These are phyloP conservation scores for Caenorhabditis briggsae DNA, from an alignment of 1,140 invertebrate genomes.

Conservation along the genomic window DNA sequence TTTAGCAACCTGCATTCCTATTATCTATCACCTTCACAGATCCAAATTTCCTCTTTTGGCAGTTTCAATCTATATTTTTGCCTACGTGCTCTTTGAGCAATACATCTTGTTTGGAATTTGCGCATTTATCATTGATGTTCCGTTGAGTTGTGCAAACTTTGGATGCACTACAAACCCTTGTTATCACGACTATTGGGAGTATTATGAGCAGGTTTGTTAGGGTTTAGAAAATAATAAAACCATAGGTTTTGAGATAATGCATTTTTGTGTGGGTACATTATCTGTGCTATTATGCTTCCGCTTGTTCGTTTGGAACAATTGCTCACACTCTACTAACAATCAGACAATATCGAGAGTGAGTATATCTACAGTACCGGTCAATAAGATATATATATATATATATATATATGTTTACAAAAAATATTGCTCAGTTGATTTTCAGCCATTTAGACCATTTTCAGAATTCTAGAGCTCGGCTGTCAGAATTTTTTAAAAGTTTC, in stretches of 20 bases:
- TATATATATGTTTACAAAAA: too few relatives aligned
- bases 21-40: slow-evolving; percentile 5
- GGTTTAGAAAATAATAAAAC: neutral
- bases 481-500: too few relatives aligned
- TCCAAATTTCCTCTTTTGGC: neutral
- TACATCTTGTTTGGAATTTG: neutral
- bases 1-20: neutral
- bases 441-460: too few relatives aligned
- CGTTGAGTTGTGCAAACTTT: neutral
- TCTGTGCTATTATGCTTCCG: neutral
- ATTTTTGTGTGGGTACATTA: neutral
- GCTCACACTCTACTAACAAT: neutral
- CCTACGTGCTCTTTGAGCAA: neutral
- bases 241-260: neutral
- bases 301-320: slow-evolving; percentile 21
- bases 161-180: neutral
- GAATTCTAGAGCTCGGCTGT: too few relatives aligned
- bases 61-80: neutral
- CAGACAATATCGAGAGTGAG: neutral
- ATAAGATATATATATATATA: too few relatives aligned
- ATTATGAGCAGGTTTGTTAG: neutral
- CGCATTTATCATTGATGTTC: neutral
- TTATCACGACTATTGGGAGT: slow-evolving; percentile 20
- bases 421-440: too few relatives aligned
- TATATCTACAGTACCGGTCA: too few relatives aligned